These are phyloP conservation scores for Listrodromus nycthemerus DNA, from an alignment of 2,888 invertebrate species.

Conservation along the genomic window DNA sequence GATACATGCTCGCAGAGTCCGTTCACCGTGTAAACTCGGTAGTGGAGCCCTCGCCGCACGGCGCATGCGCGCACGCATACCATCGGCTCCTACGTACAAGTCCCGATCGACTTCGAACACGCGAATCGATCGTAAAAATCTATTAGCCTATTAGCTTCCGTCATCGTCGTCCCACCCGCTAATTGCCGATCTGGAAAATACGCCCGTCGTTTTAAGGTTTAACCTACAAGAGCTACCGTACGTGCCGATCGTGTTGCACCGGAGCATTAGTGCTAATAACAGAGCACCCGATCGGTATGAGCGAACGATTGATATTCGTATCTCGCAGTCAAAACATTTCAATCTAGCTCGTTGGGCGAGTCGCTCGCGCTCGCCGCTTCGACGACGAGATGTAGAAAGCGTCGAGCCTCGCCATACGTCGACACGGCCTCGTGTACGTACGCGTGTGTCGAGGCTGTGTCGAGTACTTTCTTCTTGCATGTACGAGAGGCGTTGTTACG, in stretches of 20 bases:
- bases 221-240: constrained; percentile 28
- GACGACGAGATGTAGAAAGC: constrained; percentile 61
- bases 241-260: not conserved
- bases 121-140: constrained; percentile 60
- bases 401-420: constrained; percentile 31
- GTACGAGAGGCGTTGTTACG: constrained; percentile 36
- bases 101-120: constrained; percentile 50
- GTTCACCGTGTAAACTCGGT: constrained; percentile 33
- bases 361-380: constrained; percentile 36
- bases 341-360: constrained; percentile 39
- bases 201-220: constrained; percentile 15
- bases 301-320: constrained; percentile 67
- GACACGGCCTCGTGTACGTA: constrained; percentile 36
- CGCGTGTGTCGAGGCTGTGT: not conserved
- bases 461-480: constrained; percentile 65
- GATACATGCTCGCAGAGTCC: constrained; percentile 8
- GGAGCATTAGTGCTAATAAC: constrained; percentile 19
- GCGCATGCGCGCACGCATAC: constrained; percentile 12
- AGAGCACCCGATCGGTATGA: constrained; percentile 17
- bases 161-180: constrained; percentile 44
- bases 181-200: constrained; percentile 39
- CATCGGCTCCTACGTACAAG: constrained; percentile 8
- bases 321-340: constrained; percentile 69
- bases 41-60: not conserved
- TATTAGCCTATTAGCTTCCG: constrained; percentile 58